Conservation (phyloP, 2,113 vertebrate species). For the Hipposideros armiger region DNA sequence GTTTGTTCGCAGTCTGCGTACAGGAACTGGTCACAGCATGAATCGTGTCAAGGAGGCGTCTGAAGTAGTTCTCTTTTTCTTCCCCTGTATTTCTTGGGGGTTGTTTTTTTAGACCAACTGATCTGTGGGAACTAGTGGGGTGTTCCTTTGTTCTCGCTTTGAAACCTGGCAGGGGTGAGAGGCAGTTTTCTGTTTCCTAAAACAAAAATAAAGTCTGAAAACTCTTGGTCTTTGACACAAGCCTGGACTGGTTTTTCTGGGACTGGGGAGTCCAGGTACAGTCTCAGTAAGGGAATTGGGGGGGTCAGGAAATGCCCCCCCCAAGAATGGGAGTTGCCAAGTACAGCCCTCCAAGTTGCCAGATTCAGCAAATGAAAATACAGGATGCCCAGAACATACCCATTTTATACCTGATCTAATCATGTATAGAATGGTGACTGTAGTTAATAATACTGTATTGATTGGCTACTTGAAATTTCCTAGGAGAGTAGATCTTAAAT, state of each 20-base stretch:
- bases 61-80: constrained; percentile 1
- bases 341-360: neutral
- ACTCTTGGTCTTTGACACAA: neutral
- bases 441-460: no score
- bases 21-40: neutral
- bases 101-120: constrained; percentile 2
- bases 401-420: neutral
- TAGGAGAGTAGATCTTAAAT: neutral
- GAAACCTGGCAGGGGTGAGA: neutral
- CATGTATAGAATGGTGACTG: accelerated
- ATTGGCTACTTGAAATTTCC: neutral
- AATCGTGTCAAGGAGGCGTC: neutral
- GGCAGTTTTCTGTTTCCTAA: neutral
- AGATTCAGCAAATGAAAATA: neutral
- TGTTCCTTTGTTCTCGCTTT: neutral
- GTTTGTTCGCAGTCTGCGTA: neutral
- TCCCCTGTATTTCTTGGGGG: neutral
- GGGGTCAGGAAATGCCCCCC: neutral
- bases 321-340: neutral
- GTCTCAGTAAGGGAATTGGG: neutral
- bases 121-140: neutral
- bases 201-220: neutral
- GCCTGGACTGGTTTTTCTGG: neutral
- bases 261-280: accelerated
- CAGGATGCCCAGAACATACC: neutral